Percentiles rank a stretch among this genome's conserved stretches.
These are phyloP conservation scores for Mythimna lalbum DNA, from an alignment of 2,888 invertebrate genomes.

Conservation along the genomic window DNA sequence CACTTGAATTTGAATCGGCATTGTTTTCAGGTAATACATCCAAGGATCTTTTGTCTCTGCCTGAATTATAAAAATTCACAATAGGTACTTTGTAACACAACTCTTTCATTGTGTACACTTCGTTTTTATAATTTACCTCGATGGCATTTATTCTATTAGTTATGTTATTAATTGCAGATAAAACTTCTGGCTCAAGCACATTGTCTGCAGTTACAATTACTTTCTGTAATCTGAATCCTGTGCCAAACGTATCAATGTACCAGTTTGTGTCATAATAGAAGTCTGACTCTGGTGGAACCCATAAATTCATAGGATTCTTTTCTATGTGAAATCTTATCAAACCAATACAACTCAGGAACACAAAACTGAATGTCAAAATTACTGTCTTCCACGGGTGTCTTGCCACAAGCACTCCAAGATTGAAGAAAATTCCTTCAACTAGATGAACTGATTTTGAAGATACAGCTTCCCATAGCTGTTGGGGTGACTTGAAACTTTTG, in stretches of 20 bases:
- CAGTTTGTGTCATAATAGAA: conserved; percentile 93
- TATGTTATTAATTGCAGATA: conserved; percentile 88
- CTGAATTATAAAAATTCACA: conserved; percentile 80
- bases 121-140: conserved; percentile 73
- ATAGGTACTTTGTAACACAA: conserved; percentile 87
- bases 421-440: conserved; percentile 86
- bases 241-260: conserved; percentile 92
- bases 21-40: conserved; percentile 60
- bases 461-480: conserved; percentile 83
- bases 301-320: conserved; percentile 94
- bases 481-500: conserved; percentile 78
- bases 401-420: conserved; percentile 92
- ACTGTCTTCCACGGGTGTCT: conserved; percentile 92
- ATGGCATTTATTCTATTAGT: conserved; percentile 86
- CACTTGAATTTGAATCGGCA: conserved; percentile 58
- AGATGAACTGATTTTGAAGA: conserved; percentile 84
- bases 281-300: conserved; percentile 94
- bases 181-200: conserved; percentile 91
- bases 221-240: conserved; percentile 91
- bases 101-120: conserved; percentile 75
- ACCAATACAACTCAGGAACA: conserved; percentile 91
- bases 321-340: conserved; percentile 93
- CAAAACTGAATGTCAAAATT: conserved; percentile 88
- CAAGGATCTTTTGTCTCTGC: conserved; percentile 73
- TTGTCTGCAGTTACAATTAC: conserved; percentile 92